Base-by-base conservation (phyloP, 2,113 vertebrate genomes). In the Phylloscopus whistleri region DNA sequence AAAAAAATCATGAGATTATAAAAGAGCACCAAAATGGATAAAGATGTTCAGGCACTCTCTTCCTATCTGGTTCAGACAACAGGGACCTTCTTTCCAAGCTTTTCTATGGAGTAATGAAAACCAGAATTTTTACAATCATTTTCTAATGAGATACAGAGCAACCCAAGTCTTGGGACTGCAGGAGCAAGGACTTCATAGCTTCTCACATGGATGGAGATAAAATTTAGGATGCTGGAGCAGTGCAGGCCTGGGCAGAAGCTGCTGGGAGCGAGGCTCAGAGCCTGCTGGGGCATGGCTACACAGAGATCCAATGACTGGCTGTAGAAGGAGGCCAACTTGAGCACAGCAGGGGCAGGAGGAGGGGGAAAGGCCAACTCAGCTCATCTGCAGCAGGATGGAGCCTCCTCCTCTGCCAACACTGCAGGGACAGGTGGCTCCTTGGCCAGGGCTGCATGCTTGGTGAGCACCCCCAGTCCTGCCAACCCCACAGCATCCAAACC, bases 181-280 rank as follows among this genome's bases (percentile, higher is more conserved):
- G 58, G 22, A 76, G 11, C 24, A 18, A 48, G 39, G 48, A 30
- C 27, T 56, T 56, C 1, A 15, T 3, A 56, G 28, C 20, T 52
- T 43, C 26, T 79, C 35, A 33, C 28, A 51, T 41, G 55, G 43
- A 51, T 41, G 1, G 1, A 49, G 51, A 28, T 58, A 30, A 33
- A 26, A 21, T 27, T 14, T 13, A 7, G 58, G 51, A 41, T 2
- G 10, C 2, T 44, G 43, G 21, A 83, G 67, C 82, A 5, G 21
- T 0, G 5, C n/a, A 59, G 85, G 39, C 10, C 28, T 7, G 23
- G 63, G 37, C 66, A 58, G 7, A 11, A 48, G 52, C 69, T 9
- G 1, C 11, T 2, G 16, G 31, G 62, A 84, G 17, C 0, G 0
- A 52, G 27, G 46, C 13, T 4, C 19, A 3, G 21, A 0, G 0